A percentile compares a stretch with the other conserved stretches of the same genome.
phyloP scores from a whole-genome alignment of 2,797 vertebrate genomes.

The Danio jaintianensis region DNA sequence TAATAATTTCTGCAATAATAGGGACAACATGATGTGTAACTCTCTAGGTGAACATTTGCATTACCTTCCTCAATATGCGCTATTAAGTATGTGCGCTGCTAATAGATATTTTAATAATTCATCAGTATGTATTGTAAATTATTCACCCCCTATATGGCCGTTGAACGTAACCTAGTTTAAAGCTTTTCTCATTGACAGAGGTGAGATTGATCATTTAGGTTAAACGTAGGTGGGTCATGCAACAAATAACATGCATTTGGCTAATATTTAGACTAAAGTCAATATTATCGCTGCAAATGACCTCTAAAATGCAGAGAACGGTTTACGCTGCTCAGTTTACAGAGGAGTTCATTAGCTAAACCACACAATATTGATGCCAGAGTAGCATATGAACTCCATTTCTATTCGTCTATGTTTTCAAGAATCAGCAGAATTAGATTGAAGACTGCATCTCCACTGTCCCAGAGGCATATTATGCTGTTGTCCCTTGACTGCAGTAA shows the following conservation, averaged over 20 bases:
- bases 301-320: constrained; percentile 23
- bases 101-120: constrained; percentile 65
- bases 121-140: constrained; percentile 57
- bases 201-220: background rate
- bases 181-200: constrained; percentile 22
- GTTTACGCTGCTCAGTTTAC: constrained; percentile 49
- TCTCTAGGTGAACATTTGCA: constrained; percentile 36
- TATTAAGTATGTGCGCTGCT: constrained; percentile 51
- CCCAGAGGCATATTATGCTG: constrained; percentile 79
- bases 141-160: constrained; percentile 51
- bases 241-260: constrained; percentile 17
- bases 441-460: constrained; percentile 73
- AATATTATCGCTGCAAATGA: constrained; percentile 7
- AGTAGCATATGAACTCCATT: constrained; percentile 50
- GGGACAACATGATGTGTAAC: constrained; percentile 26
- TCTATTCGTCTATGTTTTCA: constrained; percentile 53
- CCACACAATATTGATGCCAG: constrained; percentile 49
- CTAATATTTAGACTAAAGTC: constrained; percentile 24
- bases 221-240: background rate
- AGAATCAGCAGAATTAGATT: constrained; percentile 70
- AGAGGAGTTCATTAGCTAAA: constrained; percentile 59
- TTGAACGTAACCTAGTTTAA: constrained; percentile 49
- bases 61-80: constrained; percentile 27
- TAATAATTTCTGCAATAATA: constrained; percentile 5
- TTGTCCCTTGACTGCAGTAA: constrained; percentile 68